A percentile compares a stretch with the other conserved stretches of the same genome.
phyloP scores from a whole-genome alignment of 37 sponge, comb jelly and placozoan genomes.

The Hormiphora californensis region DNA sequence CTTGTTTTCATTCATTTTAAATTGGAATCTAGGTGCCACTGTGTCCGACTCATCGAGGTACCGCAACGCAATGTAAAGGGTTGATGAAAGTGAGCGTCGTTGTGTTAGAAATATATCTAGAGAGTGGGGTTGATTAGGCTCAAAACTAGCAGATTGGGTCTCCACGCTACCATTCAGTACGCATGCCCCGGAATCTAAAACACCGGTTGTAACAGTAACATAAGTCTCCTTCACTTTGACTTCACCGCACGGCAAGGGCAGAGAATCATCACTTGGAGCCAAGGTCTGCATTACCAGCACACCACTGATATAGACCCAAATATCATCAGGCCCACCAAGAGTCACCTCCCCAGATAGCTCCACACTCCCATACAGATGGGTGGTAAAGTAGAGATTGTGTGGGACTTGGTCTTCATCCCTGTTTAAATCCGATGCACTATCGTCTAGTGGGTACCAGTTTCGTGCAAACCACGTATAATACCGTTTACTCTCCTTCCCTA shows the following conservation, averaged over 20 bases:
- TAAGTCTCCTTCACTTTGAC: not conserved
- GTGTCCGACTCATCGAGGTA: not conserved
- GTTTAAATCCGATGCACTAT: not conserved
- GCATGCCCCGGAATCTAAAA: not conserved
- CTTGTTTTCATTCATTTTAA: constrained; percentile 11
- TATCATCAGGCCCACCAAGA: constrained; percentile 45
- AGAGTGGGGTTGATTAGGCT: not conserved
- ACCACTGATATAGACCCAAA: constrained; percentile 7
- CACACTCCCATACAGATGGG: not conserved
- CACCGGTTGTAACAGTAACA: not conserved
- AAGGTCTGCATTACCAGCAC: not conserved
- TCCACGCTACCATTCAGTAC: not conserved
- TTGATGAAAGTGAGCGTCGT: constrained; percentile 29
- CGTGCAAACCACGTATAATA: constrained; percentile 35
- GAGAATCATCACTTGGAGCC: not conserved
- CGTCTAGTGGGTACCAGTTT: constrained; percentile 38
- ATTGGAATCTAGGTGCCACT: not conserved
- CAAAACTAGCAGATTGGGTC: not conserved
- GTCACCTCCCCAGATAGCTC: not conserved
- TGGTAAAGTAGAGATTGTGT: constrained; percentile 40
- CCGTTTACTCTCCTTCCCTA: not conserved
- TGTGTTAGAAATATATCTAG: constrained; percentile 42
- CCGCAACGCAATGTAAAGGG: not conserved
- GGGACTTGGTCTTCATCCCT: not conserved
- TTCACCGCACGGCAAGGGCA: not conserved